phyloP scores from a whole-genome alignment of 2,113 vertebrate species.

The Verasper variegatus region DNA sequence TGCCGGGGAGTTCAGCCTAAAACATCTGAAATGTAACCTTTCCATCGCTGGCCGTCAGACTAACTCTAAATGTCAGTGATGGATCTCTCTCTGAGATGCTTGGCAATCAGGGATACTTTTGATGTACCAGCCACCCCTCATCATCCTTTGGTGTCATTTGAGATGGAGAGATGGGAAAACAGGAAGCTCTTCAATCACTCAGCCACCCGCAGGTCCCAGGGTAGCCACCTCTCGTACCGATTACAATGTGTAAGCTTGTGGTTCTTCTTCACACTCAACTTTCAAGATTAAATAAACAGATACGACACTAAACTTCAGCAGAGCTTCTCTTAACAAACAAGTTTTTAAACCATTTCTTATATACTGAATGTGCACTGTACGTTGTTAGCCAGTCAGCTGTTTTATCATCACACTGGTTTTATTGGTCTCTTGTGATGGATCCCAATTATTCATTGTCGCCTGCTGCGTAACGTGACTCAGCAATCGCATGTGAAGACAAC shows the following conservation, averaged over 20 bases:
- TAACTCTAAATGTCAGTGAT: slow-evolving; percentile 75
- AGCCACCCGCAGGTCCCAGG: slow-evolving; percentile 36
- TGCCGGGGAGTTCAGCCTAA: slow-evolving; percentile 56
- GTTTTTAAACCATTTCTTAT: neutral
- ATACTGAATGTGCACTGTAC: neutral
- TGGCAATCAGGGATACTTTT: slow-evolving; percentile 68
- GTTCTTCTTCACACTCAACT: neutral
- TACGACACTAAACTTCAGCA: neutral
- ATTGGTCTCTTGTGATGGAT: too few relatives aligned
- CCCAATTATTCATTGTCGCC: too few relatives aligned
- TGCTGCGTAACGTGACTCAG: too few relatives aligned
- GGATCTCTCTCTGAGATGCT: slow-evolving; percentile 61
- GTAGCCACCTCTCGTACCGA: slow-evolving; percentile 7
- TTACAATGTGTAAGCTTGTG: slow-evolving; percentile 4
- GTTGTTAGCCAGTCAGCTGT: too few relatives aligned
- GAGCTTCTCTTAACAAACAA: neutral
- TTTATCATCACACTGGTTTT: too few relatives aligned
- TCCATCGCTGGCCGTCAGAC: slow-evolving; percentile 67
- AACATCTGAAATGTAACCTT: slow-evolving; percentile 75
- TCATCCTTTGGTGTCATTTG: slow-evolving; percentile 67
- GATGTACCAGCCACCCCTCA: slow-evolving; percentile 56
- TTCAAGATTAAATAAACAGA: slow-evolving; percentile 11
- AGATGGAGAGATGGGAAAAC: slow-evolving; percentile 42
- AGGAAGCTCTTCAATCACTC: slow-evolving; percentile 63
- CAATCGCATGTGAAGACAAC: too few relatives aligned